phyloP scores from a whole-genome alignment of 2,888 invertebrate species.

The Callinectes sapidus region DNA sequence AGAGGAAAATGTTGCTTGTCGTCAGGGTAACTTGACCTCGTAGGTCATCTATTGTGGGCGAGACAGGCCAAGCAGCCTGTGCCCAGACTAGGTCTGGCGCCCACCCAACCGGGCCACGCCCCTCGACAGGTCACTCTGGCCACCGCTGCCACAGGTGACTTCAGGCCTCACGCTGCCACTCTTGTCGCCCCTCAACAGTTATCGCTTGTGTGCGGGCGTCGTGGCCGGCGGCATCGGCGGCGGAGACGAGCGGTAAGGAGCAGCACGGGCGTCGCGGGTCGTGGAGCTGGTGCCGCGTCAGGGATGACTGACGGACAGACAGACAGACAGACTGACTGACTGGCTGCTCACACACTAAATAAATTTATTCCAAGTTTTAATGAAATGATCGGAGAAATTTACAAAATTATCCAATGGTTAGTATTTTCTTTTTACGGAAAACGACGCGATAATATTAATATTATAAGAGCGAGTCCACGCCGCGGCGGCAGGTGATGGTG shows the following conservation, averaged over 20 bases:
- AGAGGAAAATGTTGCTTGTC: neutral
- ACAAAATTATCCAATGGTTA: neutral
- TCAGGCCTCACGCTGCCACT: neutral
- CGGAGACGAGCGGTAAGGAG: conserved; percentile 7
- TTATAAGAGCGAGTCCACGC: neutral
- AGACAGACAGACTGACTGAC: neutral
- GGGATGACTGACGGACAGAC: neutral
- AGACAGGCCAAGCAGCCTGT: neutral
- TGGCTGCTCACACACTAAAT: neutral
- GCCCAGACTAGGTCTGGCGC: neutral
- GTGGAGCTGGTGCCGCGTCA: neutral
- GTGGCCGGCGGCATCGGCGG: neutral
- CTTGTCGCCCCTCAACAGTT: neutral
- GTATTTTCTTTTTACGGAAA: neutral
- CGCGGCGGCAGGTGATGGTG: neutral
- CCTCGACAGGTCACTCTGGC: conserved; percentile 31
- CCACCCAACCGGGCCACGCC: conserved; percentile 10
- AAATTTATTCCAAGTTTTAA: neutral
- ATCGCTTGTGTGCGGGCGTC: neutral
- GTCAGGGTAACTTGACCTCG: conserved; percentile 12
- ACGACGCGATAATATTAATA: neutral
- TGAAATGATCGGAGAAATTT: neutral
- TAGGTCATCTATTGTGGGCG: conserved; percentile 14
- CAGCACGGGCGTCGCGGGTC: neutral
- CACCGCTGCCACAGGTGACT: conserved; percentile 2